Conservation (phyloP, 2,113 vertebrate genomes). For the Osmerus mordax region DNA sequence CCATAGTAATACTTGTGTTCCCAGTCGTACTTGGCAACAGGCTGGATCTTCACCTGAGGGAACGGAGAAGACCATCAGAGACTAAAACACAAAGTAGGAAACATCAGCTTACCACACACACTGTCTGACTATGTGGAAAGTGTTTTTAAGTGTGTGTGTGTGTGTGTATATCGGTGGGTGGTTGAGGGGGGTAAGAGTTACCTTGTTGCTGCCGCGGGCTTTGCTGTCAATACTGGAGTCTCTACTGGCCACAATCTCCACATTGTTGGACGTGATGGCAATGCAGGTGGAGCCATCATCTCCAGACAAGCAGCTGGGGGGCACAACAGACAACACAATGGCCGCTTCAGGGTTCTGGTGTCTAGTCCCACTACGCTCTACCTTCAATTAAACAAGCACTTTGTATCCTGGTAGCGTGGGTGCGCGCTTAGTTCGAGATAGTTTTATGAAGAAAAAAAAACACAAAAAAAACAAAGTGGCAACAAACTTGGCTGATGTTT, state of each 20-base stretch:
- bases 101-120: neutral
- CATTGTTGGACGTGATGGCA: slow-evolving; percentile 86
- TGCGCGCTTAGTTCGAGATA: too few relatives aligned
- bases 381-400: too few relatives aligned
- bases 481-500: neutral
- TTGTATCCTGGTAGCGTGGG: too few relatives aligned
- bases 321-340: neutral
- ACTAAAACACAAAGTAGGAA: neutral
- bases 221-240: slow-evolving; percentile 97
- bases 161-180: neutral
- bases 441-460: too few relatives aligned
- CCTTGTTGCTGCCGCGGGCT: slow-evolving; percentile 96
- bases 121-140: neutral
- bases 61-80: slow-evolving; percentile 28
- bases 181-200: slow-evolving; percentile 41
- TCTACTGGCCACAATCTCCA: slow-evolving; percentile 96
- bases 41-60: slow-evolving; percentile 95
- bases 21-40: slow-evolving; percentile 97
- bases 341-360: neutral
- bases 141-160: neutral
- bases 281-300: slow-evolving; percentile 88
- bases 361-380: too few relatives aligned
- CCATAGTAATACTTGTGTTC: slow-evolving; percentile 98
- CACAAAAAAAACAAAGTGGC: too few relatives aligned
- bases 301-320: slow-evolving; percentile 84